Base-by-base conservation (phyloP, 2,797 vertebrate genomes). In the Psittacula derbiana region DNA sequence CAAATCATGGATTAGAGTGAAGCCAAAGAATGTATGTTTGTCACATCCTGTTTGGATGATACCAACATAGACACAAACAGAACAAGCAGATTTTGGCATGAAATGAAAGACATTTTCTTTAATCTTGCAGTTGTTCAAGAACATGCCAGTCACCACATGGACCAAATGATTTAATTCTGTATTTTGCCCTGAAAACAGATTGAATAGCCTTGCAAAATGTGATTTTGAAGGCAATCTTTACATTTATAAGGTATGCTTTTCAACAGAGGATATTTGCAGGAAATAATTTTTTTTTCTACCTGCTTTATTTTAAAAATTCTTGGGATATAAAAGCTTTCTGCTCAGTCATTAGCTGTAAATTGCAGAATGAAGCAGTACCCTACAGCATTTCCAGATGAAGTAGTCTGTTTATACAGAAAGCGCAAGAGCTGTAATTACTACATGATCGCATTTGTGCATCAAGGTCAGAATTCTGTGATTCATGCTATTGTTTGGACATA, bases 391-490 rank as follows among this genome's bases (percentile, higher is more conserved):
- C 55, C 76, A 93, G 90, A 90, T 82, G 49, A 94, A 95, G 81
- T 33, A 85, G 81, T 92, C 92, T 97, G 95, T 97, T 97, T 96
- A 94, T 80, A 97, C 73, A 94, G 93, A 97, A 88, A 88, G 53
- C 52, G 90, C 76, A 82, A 95, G 78, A 92, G 80, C 96, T 96
- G 52, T 96, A 97, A 97, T 97, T 97, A 97, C 91, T 73, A 87
- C 79, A 92, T 91, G 91, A 93, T 96, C 91, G 57, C 88, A 92
- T 90, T 94, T 97, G 94, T 96, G 71, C 73, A 96, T 91, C 97
- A 92, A 95, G 97, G 97, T 97, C 97, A 97, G 91, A 95, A 96
- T 92, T 96, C 74, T 86, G 95, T 94, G 96, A 96, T 97, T 97
- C 96, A 95, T 6, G 0, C 91, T 91, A 96, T 94, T 96, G 96